Conservation (phyloP, 2,797 vertebrate genomes). For the Clarias laeviceps region DNA sequence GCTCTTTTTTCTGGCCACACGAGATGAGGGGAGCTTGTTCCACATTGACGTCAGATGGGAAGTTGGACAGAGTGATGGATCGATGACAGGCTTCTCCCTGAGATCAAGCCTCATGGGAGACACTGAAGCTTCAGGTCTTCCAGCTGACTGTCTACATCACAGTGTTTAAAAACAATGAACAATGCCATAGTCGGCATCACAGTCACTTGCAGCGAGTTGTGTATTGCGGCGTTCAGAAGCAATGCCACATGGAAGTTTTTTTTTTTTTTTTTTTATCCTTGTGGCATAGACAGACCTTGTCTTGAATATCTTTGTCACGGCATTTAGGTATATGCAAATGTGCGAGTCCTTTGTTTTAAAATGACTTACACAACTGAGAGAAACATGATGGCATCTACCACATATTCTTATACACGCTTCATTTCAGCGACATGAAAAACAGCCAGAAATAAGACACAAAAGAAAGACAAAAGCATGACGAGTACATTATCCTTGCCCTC, state of each 20-base stretch:
- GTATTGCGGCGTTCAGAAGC: slow-evolving; percentile 6
- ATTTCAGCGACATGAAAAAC: slow-evolving; percentile 36
- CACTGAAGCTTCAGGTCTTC: slow-evolving; percentile 41
- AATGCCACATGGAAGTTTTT: slow-evolving; percentile 3
- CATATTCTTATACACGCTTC: slow-evolving; percentile 2
- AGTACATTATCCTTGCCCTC: slow-evolving; percentile 36
- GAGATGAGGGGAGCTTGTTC: slow-evolving; percentile 37
- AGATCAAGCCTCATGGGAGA: slow-evolving; percentile 41
- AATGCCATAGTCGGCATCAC: background rate
- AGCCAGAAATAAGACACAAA: slow-evolving; percentile 36
- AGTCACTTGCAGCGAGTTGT: background rate
- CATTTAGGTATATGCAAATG: slow-evolving; percentile 28
- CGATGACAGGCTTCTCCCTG: slow-evolving; percentile 37
- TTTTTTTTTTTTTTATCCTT: background rate
- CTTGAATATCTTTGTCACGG: background rate
- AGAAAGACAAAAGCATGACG: slow-evolving; percentile 16
- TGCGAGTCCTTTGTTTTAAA: slow-evolving; percentile 14
- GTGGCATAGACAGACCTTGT: background rate
- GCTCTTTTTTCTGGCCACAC: slow-evolving; percentile 29
- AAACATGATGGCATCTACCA: slow-evolving; percentile 10
- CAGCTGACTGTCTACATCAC: slow-evolving; percentile 38
- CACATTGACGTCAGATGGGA: slow-evolving; percentile 30
- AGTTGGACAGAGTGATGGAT: slow-evolving; percentile 35
- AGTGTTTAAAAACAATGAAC: slow-evolving; percentile 41
- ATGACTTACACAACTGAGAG: background rate